A percentile compares a stretch with the other conserved stretches of the same genome.
These are phyloP conservation scores for Melitaea cinxia DNA, from an alignment of 1,140 invertebrate species.

Conservation along the genomic window DNA sequence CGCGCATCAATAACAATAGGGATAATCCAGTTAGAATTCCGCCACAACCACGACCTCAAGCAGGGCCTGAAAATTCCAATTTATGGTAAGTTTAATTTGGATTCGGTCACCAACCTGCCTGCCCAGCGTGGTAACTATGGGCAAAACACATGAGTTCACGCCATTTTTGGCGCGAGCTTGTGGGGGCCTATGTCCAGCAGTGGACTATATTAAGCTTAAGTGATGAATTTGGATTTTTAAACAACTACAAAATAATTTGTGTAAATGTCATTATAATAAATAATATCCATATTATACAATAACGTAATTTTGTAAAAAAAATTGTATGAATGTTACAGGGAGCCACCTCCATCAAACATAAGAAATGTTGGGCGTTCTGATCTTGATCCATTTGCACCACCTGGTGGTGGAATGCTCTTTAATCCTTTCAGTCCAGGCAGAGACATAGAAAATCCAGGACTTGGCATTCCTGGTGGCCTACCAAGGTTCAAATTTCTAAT, in stretches of 20 bases:
- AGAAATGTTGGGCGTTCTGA: constrained; percentile 85
- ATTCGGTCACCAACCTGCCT: too few species aligned
- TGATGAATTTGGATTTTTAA: too few species aligned
- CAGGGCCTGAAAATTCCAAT: constrained; percentile 29
- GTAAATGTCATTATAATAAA: too few species aligned
- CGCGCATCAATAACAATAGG: constrained; percentile 8
- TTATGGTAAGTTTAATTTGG: constrained; percentile 25
- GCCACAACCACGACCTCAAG: constrained; percentile 29
- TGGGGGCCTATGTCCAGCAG: too few species aligned
- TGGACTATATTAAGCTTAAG: too few species aligned
- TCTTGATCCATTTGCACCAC: constrained; percentile 87
- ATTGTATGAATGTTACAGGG: constrained; percentile 43
- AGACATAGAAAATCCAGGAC: constrained; percentile 73
- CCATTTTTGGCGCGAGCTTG: too few species aligned
- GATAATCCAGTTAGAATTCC: constrained; percentile 29
- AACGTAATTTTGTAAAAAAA: neutral
- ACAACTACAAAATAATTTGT: too few species aligned
- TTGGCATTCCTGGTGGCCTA: constrained; percentile 82
- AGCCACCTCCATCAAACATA: constrained; percentile 51
- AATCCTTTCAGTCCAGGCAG: constrained; percentile 82
- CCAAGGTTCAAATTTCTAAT: constrained; percentile 83
- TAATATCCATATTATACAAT: too few species aligned
- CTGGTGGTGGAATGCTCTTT: constrained; percentile 88
- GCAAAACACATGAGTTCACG: too few species aligned
- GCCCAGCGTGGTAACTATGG: too few species aligned